Evolutionary conservation across 2,797 vertebrate species (phyloP).

Genomic region (Carduelis carduelis): DNA sequence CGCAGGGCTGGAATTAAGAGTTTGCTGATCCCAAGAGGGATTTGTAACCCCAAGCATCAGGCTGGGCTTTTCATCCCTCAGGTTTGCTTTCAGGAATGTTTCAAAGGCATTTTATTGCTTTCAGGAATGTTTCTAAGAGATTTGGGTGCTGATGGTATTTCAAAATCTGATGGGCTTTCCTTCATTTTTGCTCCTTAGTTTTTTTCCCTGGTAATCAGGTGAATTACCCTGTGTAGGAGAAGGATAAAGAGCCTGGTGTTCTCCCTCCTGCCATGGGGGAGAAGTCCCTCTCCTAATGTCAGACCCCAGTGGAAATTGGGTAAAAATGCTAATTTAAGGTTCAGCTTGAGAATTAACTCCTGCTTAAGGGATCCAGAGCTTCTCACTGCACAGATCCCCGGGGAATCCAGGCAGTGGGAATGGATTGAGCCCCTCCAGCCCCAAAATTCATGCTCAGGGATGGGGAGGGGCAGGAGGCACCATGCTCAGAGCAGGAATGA

Average conservation of each 20-base stretch:
- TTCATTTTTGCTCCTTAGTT: not conserved
- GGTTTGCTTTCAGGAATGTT: not conserved
- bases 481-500: not conserved
- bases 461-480: not conserved
- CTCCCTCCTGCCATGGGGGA: not conserved
- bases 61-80: not conserved
- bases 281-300: not conserved
- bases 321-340: not conserved
- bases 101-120: not conserved
- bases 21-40: not conserved
- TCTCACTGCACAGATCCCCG: not conserved
- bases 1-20: not conserved
- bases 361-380: not conserved
- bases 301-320: not conserved
- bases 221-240: not conserved
- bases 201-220: not conserved
- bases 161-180: not conserved
- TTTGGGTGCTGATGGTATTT: not conserved
- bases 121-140: not conserved
- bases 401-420: not conserved
- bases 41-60: not conserved
- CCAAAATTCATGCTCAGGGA: fast-evolving
- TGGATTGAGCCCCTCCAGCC: not conserved
- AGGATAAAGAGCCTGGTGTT: not conserved
- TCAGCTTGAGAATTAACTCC: not conserved